A percentile compares a stretch with the other conserved stretches of the same genome.
Conservation (phyloP, 2,113 vertebrate species). For the Anhinga rufa region DNA sequence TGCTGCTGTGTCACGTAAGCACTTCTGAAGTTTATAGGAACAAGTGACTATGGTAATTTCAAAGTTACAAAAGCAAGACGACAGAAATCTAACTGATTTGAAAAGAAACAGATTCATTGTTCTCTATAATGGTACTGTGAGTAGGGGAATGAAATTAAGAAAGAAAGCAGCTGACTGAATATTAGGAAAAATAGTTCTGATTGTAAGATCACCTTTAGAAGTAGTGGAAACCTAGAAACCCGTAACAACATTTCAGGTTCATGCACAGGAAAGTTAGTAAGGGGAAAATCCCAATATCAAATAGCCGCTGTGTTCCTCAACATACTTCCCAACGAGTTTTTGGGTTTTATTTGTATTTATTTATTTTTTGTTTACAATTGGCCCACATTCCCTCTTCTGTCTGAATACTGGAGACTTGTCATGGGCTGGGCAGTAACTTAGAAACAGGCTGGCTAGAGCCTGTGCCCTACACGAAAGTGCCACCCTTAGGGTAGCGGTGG, state of each 20-base stretch:
- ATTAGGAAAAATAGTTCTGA: background rate
- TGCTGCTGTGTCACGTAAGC: background rate
- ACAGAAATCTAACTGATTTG: background rate
- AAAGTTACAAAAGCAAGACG: background rate
- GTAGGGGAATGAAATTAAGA: background rate
- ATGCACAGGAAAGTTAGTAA: background rate
- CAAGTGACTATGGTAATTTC: background rate
- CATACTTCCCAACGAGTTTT: background rate
- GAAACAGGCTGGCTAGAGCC: background rate
- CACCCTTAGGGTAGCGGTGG: rapidly evolving
- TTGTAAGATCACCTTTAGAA: background rate
- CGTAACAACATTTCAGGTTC: background rate
- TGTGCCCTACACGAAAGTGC: background rate
- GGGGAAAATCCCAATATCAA: background rate
- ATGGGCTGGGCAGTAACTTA: background rate
- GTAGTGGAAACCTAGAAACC: background rate
- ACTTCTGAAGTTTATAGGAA: background rate
- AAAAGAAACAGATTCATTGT: background rate
- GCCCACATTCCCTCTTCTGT: background rate
- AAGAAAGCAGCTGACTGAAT: background rate
- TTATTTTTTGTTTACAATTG: background rate
- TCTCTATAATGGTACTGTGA: background rate
- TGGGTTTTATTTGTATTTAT: background rate
- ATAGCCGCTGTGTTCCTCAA: background rate
- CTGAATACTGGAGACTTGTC: background rate